These are phyloP conservation scores for Nyctibius bracteatus DNA, from an alignment of 2,113 vertebrate genomes.

Conservation along the genomic window DNA sequence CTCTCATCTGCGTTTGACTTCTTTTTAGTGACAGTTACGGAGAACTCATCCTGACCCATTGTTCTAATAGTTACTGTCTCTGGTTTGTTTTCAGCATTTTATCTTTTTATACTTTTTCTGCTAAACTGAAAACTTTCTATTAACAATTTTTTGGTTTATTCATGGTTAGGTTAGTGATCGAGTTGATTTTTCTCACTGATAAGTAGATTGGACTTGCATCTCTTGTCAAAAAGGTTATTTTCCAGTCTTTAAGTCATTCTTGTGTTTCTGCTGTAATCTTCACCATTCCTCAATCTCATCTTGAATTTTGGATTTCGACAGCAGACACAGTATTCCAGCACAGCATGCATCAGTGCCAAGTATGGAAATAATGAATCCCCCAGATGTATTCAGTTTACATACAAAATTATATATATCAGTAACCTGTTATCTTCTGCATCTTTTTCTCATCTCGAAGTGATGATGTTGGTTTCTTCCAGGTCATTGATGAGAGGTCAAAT, in stretches of 20 bases:
- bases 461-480: neutral
- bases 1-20: neutral
- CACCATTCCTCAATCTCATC: neutral
- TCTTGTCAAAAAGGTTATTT: neutral
- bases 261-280: neutral
- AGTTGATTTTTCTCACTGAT: neutral
- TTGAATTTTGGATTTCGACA: neutral
- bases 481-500: neutral
- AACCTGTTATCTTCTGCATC: neutral
- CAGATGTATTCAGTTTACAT: neutral
- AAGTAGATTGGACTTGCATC: neutral
- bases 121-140: neutral
- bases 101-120: neutral
- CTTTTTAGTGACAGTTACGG: neutral
- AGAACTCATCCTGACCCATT: neutral
- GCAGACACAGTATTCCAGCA: neutral
- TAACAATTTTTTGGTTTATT: neutral
- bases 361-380: neutral
- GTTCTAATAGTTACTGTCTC: neutral
- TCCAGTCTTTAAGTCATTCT: neutral
- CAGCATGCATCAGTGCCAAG: neutral
- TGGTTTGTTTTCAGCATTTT: neutral
- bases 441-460: neutral
- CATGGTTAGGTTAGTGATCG: neutral
- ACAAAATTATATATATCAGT: neutral